Evolutionary conservation across 1,140 invertebrate genomes (phyloP), one percentile per base, ranked within the genome.

Genomic region (Drosophila sproati): DNA sequence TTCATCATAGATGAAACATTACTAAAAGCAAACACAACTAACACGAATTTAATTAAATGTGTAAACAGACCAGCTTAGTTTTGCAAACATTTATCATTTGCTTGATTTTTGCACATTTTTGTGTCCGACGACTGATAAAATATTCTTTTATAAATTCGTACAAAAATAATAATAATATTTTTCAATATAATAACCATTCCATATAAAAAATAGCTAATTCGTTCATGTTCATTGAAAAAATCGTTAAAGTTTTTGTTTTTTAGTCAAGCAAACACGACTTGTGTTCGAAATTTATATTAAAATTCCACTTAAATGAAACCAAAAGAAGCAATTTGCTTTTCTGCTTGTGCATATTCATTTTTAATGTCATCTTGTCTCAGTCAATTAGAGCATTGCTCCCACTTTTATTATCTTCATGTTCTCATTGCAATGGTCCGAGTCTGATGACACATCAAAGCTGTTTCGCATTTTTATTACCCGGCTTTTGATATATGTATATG

Each of bases 31-130:
- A 54, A 68, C 55, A 68, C 34, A 48, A 5, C 64, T 60, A 52
- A 69, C 64, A 69, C 35, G 55, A 68, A 73, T 55, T 73, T 73
- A 73, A 73, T 73, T 73, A 73, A 73, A 73, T 73, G 71, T 61
- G 71, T 29, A 68, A 55, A 73, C 64, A 73, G 5, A 28, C 47
- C 29, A 54, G 39, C 12, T 41, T 29, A 52, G 39, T 28, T 8
- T 4, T 20, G 12, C 32, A 47, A 62, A 41, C 29, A 51, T 41
- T 54, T 54, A 45, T 43, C 34, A 64, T 54, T 64, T 45, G 50
- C 43, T 43, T 34, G 50, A 64, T 45, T 64, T 64, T 10, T 43
- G 10, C 7, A 7, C 4, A 3, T 12, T 52, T 52, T 52, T 52
- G 20, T 5, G 2, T 12, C 20, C 20, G 20, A 20, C 7, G 7